Conservation (phyloP, 2,888 invertebrate species). For the Ophraella communa region DNA sequence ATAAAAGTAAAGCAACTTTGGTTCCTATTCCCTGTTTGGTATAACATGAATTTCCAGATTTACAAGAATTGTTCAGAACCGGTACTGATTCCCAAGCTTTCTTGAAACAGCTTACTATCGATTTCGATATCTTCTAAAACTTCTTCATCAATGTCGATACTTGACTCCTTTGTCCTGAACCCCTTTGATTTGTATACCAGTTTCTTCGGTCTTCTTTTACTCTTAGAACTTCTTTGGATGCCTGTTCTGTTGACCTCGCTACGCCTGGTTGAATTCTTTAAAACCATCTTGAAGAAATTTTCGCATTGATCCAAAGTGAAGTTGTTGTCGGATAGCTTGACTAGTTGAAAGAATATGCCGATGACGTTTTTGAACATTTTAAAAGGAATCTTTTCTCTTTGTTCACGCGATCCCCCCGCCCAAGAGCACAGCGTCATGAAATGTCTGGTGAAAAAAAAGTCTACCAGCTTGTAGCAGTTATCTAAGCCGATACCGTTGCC, state of each 20-base stretch:
- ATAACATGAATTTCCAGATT: neutral
- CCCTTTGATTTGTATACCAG: neutral
- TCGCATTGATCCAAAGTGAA: conserved; percentile 34
- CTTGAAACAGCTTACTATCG: conserved; percentile 1
- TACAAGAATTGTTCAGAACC: neutral
- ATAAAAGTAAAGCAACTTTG: too few relatives aligned
- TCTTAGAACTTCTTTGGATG: conserved; percentile 7
- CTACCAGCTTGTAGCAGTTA: conserved; percentile 32
- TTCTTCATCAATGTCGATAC: neutral
- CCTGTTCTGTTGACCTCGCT: neutral
- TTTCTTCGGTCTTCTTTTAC: conserved; percentile 19
- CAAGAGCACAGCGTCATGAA: conserved; percentile 37
- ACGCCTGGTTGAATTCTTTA: conserved; percentile 27
- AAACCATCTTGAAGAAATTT: conserved; percentile 32
- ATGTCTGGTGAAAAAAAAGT: conserved; percentile 33
- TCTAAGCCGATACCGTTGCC: conserved; percentile 29
- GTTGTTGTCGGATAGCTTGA: conserved; percentile 23
- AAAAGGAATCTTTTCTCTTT: conserved; percentile 35
- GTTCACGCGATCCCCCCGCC: conserved; percentile 33
- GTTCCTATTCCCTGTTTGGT: too few relatives aligned
- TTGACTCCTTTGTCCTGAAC: neutral
- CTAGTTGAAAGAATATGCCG: conserved; percentile 29
- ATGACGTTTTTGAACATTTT: conserved; percentile 33
- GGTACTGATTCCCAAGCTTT: neutral
- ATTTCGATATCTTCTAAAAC: neutral